Base-by-base conservation (phyloP, 2,113 vertebrate genomes). In the Rhea americana region DNA sequence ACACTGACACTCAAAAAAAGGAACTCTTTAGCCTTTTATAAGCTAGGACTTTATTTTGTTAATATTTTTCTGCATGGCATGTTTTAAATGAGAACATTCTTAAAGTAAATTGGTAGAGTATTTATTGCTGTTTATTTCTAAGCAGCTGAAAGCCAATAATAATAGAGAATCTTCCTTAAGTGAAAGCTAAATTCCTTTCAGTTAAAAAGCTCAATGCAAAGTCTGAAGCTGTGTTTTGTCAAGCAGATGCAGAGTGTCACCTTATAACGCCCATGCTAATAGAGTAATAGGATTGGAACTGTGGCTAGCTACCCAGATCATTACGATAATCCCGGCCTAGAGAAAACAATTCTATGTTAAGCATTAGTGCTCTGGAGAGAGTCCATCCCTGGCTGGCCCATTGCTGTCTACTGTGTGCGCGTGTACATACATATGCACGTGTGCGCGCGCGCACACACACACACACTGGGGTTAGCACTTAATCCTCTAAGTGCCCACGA, bases 71-170 rank as follows among this genome's bases (percentile, higher is more conserved):
- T 95, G 96, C 96, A 87, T 68, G 93, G 93, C 2, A 3, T 83
- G 85, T 94, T 96, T 94, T 95, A 96, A 89, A 96, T 85, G 93
- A 92, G 97, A 97, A 93, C 95, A 83, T 89, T 93, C 93, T 74
- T 77, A 77, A 93, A 96, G 91, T 79, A 93, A 97, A 96, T 95
- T 94, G 96, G 93, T 67, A 78, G 94, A 9, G 86, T 93, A 81
- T 96, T 97, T 96, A 94, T 91, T 89, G 94, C 90, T 78, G 84
- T 92, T 93, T 97, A 87, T 91, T 94, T 95, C 91, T 91, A 74
- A 59, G 93, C 94, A 93, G 88, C 88, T 21, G 73, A 90, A 93
- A 96, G 92, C 95, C 93, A 94, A 95, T 92, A 92, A 94, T 95
- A 87, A 91, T 32, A 50, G 96, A 89, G 96, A 93, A 96, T 92